Evolutionary conservation across 2,797 vertebrate species (phyloP).

Genomic region (Ceryle rudis): DNA sequence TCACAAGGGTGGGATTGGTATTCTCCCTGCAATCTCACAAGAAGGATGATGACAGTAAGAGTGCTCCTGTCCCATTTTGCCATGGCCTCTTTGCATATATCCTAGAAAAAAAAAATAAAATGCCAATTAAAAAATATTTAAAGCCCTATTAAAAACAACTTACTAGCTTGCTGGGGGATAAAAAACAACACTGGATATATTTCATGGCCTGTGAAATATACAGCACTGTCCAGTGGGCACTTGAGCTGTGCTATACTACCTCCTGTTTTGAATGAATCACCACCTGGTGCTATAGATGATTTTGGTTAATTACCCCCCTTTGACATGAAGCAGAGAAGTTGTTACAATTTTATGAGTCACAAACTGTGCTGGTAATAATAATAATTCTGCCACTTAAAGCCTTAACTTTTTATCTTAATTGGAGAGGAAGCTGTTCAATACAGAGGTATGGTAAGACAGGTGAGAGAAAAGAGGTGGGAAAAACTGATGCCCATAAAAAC

Average conservation of each 20-base stretch:
- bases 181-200: not conserved
- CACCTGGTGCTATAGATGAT: not conserved
- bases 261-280: conserved; percentile 7
- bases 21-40: rapidly evolving
- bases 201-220: not conserved
- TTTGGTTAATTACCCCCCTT: not conserved
- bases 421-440: rapidly evolving
- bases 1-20: rapidly evolving
- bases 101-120: not conserved
- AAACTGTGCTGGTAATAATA: not conserved
- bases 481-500: not conserved
- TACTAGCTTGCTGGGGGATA: not conserved
- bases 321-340: conserved; percentile 2
- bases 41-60: not conserved
- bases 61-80: not conserved
- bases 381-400: not conserved
- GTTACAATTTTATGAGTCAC: conserved; percentile 33
- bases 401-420: conserved; percentile 14
- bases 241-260: not conserved
- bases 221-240: not conserved
- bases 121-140: conserved; percentile 40
- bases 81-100: not conserved
- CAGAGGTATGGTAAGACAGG: not conserved
- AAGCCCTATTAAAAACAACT: not conserved
- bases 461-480: not conserved